Evolutionary conservation across 2,113 vertebrate species (phyloP).

Genomic region (Seriola dumerili): DNA sequence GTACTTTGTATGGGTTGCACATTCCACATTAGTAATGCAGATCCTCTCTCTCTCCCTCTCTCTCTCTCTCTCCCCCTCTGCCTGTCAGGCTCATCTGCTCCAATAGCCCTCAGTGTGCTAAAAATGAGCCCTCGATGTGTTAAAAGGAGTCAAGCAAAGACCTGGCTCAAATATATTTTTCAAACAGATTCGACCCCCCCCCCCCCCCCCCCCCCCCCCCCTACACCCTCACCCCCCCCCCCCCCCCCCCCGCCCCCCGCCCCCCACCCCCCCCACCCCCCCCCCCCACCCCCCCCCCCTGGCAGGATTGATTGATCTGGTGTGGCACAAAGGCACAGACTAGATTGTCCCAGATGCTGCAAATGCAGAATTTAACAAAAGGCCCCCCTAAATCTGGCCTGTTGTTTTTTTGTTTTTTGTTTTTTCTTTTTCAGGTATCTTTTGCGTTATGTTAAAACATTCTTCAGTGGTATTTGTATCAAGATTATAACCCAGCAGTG

Average conservation of each 20-base stretch:
- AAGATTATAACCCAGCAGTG: not conserved
- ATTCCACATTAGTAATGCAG: slow-evolving; percentile 79
- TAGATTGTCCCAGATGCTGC: slow-evolving; percentile 16
- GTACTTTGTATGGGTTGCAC: slow-evolving; percentile 68
- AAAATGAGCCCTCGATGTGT: slow-evolving; percentile 62
- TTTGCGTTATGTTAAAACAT: slow-evolving; percentile 12
- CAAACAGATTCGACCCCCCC: slow-evolving; percentile 41
- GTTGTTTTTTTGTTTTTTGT: not conserved
- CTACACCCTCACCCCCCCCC: too few relatives aligned
- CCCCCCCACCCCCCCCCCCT: too few relatives aligned
- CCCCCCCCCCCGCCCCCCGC: too few relatives aligned
- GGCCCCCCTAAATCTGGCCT: not conserved
- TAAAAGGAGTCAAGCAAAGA: slow-evolving; percentile 69
- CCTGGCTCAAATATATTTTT: slow-evolving; percentile 55
- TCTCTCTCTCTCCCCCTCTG: slow-evolving; percentile 36
- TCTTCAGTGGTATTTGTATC: not conserved
- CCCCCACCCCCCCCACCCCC: too few relatives aligned
- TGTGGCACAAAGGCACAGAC: slow-evolving; percentile 37
- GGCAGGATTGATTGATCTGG: slow-evolving; percentile 46
- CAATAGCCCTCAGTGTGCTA: slow-evolving; percentile 60
- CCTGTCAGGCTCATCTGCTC: slow-evolving; percentile 78
- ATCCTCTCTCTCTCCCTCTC: slow-evolving; percentile 47
- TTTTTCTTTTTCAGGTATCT: not conserved
- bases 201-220: too few relatives aligned
- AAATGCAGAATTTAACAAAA: slow-evolving; percentile 8